phyloP scores from a whole-genome alignment of 1,140 invertebrate species.

The Aphidius ervi region DNA sequence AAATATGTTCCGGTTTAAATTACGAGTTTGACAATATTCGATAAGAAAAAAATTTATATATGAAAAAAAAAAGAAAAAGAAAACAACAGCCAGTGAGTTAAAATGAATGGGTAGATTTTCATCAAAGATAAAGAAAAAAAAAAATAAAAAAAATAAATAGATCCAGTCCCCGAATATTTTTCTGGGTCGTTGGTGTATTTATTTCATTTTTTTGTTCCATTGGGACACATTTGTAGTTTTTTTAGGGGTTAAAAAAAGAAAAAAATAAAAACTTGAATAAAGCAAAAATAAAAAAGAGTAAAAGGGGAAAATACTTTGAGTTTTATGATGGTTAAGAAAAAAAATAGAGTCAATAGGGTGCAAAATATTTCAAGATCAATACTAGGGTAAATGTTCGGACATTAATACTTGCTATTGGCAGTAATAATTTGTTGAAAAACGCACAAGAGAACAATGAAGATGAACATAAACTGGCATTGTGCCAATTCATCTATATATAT shows the following conservation, averaged over 20 bases:
- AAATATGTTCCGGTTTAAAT: too few relatives aligned
- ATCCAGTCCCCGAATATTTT: too few relatives aligned
- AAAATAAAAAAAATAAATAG: too few relatives aligned
- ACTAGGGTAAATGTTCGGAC: slow-evolving; percentile 15
- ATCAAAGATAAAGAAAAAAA: too few relatives aligned
- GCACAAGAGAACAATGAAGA: slow-evolving; percentile 21
- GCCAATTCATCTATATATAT: slow-evolving; percentile 18
- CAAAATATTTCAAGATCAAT: slow-evolving; percentile 21
- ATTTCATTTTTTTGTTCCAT: too few relatives aligned
- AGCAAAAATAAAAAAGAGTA: neutral
- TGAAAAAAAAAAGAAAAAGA: too few relatives aligned
- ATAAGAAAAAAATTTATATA: too few relatives aligned
- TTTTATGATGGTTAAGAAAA: neutral
- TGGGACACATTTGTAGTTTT: too few relatives aligned
- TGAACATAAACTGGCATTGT: slow-evolving; percentile 20
- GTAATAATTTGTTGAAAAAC: slow-evolving; percentile 19
- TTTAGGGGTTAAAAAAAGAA: neutral
- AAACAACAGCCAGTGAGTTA: too few relatives aligned
- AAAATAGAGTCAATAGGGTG: slow-evolving; percentile 2
- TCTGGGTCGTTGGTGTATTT: too few relatives aligned
- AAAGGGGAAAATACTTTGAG: neutral
- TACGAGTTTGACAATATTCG: too few relatives aligned
- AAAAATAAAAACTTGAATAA: neutral
- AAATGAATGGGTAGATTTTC: too few relatives aligned
- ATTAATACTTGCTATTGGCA: slow-evolving; percentile 27